Evolutionary conservation across 2,113 vertebrate genomes (phyloP), one percentile per base, ranked within the genome.

Genomic region (Mus spicilegus): DNA sequence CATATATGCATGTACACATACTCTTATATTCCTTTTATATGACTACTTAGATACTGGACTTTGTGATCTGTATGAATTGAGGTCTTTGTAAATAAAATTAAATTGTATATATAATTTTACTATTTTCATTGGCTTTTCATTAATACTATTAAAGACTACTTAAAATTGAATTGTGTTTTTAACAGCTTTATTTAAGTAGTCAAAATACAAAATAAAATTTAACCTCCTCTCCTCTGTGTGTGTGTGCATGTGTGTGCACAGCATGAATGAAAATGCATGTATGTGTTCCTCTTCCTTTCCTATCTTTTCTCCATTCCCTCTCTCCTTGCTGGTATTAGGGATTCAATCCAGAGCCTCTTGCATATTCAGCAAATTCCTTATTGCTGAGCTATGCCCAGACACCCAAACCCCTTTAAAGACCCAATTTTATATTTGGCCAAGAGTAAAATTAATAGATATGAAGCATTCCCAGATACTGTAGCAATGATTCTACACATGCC

Each of bases 121-220:
- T 90, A 33, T 10, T 73, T 81, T 7, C 10, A 7, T 94, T 87
- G 39, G 26, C 42, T 84, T 97, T 82, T 84, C 77, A 82, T 87
- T 49, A 69, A 58, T 84, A 26, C 11, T 72, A 33, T 69, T 86
- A 77, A 89, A 81, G 2, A 87, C 75, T 82, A 56, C 75, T 51
- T 86, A 85, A 85, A 89, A 70, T 56, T 36, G 20, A 82, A 70
- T 89, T 58, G 65, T 70, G 30, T 87, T 17, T 90, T 75, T 33
- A 49, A 61, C n/a, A 58, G 42, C 26, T 89, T 94, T 87, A 72
- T 72, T n/a, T 72, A 56, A 26, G 20, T 90, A 90, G 61, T 39
- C 19, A 90, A 61, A 19, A 61, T 70, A 61, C n/a, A 10, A 46
- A 84, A 65, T 94, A 77, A 49, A 70, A 87, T 84, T 93, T 72